These are phyloP conservation scores for Thymelicus lineola DNA, from an alignment of 2,888 invertebrate species.

Conservation along the genomic window DNA sequence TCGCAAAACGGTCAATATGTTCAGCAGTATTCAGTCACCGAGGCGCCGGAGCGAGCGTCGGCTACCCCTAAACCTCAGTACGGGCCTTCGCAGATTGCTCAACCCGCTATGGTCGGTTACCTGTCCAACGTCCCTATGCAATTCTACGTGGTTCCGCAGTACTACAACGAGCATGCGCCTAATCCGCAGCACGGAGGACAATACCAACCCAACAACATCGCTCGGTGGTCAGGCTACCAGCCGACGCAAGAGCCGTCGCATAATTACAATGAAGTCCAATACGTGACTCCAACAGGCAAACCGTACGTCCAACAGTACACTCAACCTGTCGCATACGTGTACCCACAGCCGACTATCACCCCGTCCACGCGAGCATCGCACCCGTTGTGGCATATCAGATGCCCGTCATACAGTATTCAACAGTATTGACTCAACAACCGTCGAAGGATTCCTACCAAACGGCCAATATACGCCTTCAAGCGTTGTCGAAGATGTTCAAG, in stretches of 20 bases:
- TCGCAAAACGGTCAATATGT: constrained; percentile 66
- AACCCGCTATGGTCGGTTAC: constrained; percentile 75
- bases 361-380: constrained; percentile 58
- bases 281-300: constrained; percentile 61
- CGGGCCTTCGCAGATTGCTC: constrained; percentile 51
- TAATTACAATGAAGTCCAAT: constrained; percentile 69
- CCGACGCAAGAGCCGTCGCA: constrained; percentile 60
- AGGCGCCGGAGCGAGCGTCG: constrained; percentile 62
- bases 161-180: constrained; percentile 64
- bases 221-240: constrained; percentile 54
- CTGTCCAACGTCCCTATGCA: constrained; percentile 78
- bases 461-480: constrained; percentile 62
- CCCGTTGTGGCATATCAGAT: constrained; percentile 66
- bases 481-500: constrained; percentile 59
- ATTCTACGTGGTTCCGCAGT: constrained; percentile 77
- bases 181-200: constrained; percentile 54
- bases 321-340: constrained; percentile 62
- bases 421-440: constrained; percentile 59
- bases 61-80: constrained; percentile 55
- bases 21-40: constrained; percentile 77
- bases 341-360: constrained; percentile 62
- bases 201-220: constrained; percentile 51
- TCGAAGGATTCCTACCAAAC: constrained; percentile 62
- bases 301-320: constrained; percentile 62
- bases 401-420: constrained; percentile 64